A percentile compares a stretch with the other conserved stretches of the same genome.
Evolutionary conservation across 1,140 invertebrate genomes (phyloP).

Genomic region (Drosophila takahashii): DNA sequence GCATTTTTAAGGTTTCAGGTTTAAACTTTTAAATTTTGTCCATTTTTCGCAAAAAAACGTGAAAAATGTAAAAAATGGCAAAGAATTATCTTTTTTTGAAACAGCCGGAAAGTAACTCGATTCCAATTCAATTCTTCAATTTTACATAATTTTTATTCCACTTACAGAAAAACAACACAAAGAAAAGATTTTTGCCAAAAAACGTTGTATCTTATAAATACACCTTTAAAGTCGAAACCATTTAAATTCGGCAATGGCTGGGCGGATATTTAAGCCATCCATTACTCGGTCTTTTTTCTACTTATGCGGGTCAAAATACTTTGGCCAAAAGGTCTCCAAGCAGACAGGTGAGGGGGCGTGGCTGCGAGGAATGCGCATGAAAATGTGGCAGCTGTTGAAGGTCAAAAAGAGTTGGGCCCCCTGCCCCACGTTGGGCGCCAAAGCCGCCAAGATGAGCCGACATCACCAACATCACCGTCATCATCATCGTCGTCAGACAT

Average conservation of each 20-base stretch:
- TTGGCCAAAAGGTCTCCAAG: conserved; percentile 45
- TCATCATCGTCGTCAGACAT: conserved; percentile 48
- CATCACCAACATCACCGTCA: conserved; percentile 23
- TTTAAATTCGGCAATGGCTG: conserved; percentile 12
- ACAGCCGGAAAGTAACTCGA: too few species aligned
- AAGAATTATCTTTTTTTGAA: too few species aligned
- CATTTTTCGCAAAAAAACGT: too few species aligned
- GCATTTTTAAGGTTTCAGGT: too few species aligned
- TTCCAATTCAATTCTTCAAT: too few species aligned
- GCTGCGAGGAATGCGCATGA: conserved; percentile 50
- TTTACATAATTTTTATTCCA: too few species aligned
- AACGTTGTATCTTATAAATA: too few species aligned
- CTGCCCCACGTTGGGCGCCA: conserved; percentile 1
- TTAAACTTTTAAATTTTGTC: too few species aligned
- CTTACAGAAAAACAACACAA: too few species aligned
- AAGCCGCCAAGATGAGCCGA: conserved; percentile 40
- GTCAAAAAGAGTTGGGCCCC: conserved; percentile 49
- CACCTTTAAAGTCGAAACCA: conserved; percentile 14
- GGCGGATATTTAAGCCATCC: conserved; percentile 47
- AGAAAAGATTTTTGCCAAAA: too few species aligned
- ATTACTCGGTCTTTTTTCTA: conserved; percentile 41
- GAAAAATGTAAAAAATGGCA: too few species aligned
- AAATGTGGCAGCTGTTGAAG: conserved; percentile 78
- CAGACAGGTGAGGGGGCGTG: conserved; percentile 6
- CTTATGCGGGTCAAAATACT: conserved; percentile 72